These are phyloP conservation scores for Saccostrea echinata DNA, from an alignment of 1,140 invertebrate species.

Conservation along the genomic window DNA sequence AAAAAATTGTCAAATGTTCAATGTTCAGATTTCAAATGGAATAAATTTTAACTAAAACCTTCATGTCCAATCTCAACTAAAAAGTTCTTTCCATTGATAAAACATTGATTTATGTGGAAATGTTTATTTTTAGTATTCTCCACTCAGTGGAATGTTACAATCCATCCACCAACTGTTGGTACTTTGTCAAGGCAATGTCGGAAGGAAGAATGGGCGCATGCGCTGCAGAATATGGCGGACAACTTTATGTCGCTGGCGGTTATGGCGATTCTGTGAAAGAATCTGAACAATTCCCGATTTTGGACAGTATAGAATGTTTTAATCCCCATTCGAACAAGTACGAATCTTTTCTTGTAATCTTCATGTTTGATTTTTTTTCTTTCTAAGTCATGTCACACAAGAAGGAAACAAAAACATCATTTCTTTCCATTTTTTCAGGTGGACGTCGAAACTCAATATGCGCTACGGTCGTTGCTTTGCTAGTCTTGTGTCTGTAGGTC, in stretches of 20 bases:
- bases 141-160: constrained; percentile 58
- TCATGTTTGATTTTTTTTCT: background rate
- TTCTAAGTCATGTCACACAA: too few species aligned
- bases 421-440: constrained; percentile 48
- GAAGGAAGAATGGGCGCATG: constrained; percentile 50
- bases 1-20: too few species aligned
- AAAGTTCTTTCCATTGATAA: too few species aligned
- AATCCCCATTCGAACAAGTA: constrained; percentile 55
- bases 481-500: constrained; percentile 50
- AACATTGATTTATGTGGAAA: too few species aligned
- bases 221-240: constrained; percentile 40
- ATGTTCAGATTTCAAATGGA: too few species aligned
- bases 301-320: constrained; percentile 55
- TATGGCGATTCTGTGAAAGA: constrained; percentile 46
- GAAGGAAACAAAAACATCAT: background rate
- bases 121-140: constrained; percentile 42
- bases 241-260: constrained; percentile 60
- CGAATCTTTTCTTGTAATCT: background rate
- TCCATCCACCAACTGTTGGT: constrained; percentile 56
- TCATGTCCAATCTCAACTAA: too few species aligned
- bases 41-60: too few species aligned
- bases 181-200: constrained; percentile 48
- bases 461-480: constrained; percentile 55
- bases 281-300: constrained; percentile 26
- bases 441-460: constrained; percentile 47